These are phyloP conservation scores for Ctenochaetus hawaiiensis DNA, from an alignment of 2,797 vertebrate genomes.

Conservation along the genomic window DNA sequence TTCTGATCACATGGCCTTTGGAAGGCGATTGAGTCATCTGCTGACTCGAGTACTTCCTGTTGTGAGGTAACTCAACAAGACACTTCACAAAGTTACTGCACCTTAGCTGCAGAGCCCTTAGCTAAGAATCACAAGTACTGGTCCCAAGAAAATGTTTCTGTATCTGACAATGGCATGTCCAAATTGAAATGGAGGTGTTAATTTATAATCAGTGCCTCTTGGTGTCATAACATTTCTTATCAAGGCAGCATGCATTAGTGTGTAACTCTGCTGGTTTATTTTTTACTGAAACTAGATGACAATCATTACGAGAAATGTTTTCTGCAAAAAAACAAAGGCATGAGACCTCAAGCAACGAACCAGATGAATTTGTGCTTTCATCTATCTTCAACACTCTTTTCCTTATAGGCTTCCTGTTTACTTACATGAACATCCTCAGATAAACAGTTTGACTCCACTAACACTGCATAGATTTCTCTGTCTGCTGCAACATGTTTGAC, in stretches of 20 bases:
- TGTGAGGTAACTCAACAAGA: slow-evolving; percentile 46
- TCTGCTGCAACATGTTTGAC: slow-evolving; percentile 18
- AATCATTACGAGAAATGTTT: not conserved
- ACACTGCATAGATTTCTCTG: slow-evolving; percentile 6
- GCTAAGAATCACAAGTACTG: not conserved
- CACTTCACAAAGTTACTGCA: slow-evolving; percentile 5
- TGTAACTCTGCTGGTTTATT: not conserved
- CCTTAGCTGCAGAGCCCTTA: not conserved
- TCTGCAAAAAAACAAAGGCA: not conserved
- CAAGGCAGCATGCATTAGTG: not conserved
- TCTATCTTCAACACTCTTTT: not conserved
- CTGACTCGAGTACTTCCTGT: slow-evolving; percentile 41
- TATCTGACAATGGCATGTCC: not conserved
- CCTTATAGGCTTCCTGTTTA: not conserved
- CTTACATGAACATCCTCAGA: slow-evolving; percentile 10
- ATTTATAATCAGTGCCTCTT: no score
- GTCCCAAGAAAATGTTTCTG: not conserved
- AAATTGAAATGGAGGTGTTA: no score
- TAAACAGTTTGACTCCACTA: slow-evolving; percentile 8
- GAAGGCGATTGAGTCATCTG: slow-evolving; percentile 49
- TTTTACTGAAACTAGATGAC: not conserved
- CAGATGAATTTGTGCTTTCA: not conserved
- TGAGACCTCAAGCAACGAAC: not conserved
- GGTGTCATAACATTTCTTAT: not conserved
- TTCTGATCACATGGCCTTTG: slow-evolving; percentile 51